Percentiles rank a stretch among this genome's conserved stretches.
These are phyloP conservation scores for Coturnix japonica DNA, from an alignment of 2,113 vertebrate genomes.

Conservation along the genomic window DNA sequence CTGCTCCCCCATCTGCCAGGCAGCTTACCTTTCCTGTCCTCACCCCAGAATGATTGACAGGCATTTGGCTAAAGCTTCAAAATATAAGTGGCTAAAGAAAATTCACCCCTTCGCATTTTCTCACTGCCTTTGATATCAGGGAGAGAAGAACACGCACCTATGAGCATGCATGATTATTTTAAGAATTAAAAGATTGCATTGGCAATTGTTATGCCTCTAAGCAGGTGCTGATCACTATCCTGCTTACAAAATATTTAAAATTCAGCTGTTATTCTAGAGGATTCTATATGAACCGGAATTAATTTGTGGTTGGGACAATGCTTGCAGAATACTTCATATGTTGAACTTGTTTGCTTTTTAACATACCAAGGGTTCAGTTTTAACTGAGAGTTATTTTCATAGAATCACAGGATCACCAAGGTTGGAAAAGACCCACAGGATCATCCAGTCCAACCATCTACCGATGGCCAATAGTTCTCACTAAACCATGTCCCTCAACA, in stretches of 20 bases:
- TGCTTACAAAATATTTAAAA: not conserved
- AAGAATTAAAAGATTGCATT: not conserved
- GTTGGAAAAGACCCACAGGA: too few relatives aligned
- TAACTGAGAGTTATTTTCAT: not conserved
- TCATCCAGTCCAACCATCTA: too few relatives aligned
- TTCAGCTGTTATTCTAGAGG: constrained; percentile 21
- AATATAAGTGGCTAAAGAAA: not conserved
- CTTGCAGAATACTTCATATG: not conserved
- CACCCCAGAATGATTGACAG: constrained; percentile 2
- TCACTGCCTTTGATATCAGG: not conserved
- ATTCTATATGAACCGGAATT: not conserved
- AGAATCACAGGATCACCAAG: too few relatives aligned
- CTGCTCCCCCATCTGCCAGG: constrained; percentile 8
- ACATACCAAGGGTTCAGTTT: not conserved
- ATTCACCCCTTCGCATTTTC: constrained; percentile 3
- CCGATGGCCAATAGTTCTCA: too few relatives aligned
- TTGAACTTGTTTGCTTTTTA: not conserved
- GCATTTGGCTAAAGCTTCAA: not conserved
- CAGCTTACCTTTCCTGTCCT: not conserved
- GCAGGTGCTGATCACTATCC: constrained; percentile 14
- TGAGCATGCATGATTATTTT: not conserved
- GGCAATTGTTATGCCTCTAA: not conserved
- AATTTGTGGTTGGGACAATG: not conserved
- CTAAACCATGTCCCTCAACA: too few relatives aligned
- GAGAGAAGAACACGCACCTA: not conserved